Evolutionary conservation across 92 coral and sea anemone genomes (phyloP), one percentile per base, ranked within the genome.

Genomic region (Porites rus): DNA sequence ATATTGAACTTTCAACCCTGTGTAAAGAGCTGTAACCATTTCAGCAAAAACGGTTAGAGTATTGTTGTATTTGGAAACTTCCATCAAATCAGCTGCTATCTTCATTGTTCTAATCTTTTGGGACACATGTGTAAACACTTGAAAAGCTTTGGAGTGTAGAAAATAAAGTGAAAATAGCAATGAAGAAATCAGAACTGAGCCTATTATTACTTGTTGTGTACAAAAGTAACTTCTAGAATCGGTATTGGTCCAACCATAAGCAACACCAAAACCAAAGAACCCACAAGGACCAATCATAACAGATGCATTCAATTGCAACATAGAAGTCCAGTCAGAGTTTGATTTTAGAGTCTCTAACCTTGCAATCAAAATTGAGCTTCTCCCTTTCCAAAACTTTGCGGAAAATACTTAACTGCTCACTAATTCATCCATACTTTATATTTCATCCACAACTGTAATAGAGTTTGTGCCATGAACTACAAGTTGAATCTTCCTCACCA

Each of bases 141-240:
- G 81, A 21, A 62, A 25, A 58, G 52, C 68, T 58, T 76, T 20
- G 51, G 81, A 60, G 54, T 76, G 81, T 58, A 59, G 25, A 61
- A 77, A 13, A 16, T 31, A 77, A 31, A 16, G 64, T 4, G 10
- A 75, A 46, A 75, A 19, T 75, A 52, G 17, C 28, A 74, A 24
- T 6, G 64, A 52, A 52, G 28, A 52, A 74, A 51, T 22, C 1
- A 56, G 63, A 74, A 52, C 63, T n/a, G 78, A 3, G 28, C 65
- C 59, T 20, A 52, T 2, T 28, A 9, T 75, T 52, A 7, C 62
- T 13, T n/a, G 79, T 31, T 31, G 38, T 31, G 38, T 31, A 31
- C 38, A 31, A 31, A 31, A 31, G 38, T 31, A 75, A n/a, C 20
- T n/a, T 6, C 19, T 75, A 1, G 79, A 51, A 75, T 25, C 60